phyloP scores from a whole-genome alignment of 1,140 invertebrate genomes.

The Cheumatopsyche charites region DNA sequence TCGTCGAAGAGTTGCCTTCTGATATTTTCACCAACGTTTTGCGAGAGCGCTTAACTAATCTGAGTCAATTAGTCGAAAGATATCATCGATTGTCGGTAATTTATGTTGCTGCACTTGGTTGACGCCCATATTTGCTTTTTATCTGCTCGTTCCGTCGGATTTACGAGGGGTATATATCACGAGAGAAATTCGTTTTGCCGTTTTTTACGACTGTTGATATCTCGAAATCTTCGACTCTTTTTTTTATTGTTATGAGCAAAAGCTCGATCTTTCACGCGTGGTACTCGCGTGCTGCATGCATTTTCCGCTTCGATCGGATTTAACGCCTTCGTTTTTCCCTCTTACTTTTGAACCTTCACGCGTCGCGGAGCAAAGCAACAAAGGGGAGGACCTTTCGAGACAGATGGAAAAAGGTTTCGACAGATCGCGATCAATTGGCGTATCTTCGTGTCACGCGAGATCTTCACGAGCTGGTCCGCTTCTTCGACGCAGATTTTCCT shows the following conservation, averaged over 20 bases:
- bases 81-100: too few relatives aligned
- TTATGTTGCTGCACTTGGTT: too few relatives aligned
- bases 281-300: not conserved
- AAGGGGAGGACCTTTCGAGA: too few relatives aligned
- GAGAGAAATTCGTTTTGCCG: too few relatives aligned
- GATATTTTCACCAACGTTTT: not conserved
- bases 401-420: not conserved
- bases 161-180: too few relatives aligned
- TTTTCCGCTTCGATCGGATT: not conserved
- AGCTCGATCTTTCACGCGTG: not conserved
- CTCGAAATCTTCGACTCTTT: too few relatives aligned
- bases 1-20: too few relatives aligned
- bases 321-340: slow-evolving; percentile 13
- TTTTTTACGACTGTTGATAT: too few relatives aligned
- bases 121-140: too few relatives aligned
- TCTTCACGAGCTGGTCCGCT: not conserved
- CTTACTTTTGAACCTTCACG: slow-evolving; percentile 19
- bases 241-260: too few relatives aligned
- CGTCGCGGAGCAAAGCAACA: not conserved
- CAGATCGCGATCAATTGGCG: slow-evolving; percentile 13
- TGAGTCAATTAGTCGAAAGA: too few relatives aligned
- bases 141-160: too few relatives aligned
- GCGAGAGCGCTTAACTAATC: not conserved
- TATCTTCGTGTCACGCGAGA: slow-evolving; percentile 8
- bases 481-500: not conserved